Base-by-base conservation (phyloP, 2,888 invertebrate species). In the Syrista parreyssii region DNA sequence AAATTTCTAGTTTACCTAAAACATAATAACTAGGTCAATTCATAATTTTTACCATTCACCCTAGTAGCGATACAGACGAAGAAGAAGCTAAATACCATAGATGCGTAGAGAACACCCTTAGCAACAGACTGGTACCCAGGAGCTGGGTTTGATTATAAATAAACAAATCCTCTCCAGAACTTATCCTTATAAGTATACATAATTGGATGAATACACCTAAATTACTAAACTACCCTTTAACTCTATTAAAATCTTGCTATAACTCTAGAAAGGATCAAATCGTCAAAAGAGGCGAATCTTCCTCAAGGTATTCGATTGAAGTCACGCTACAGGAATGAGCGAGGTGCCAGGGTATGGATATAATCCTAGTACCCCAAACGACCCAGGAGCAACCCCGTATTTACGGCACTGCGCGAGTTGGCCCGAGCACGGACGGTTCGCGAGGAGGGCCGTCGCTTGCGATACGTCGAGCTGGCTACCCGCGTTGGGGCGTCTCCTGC, bases 401-500 rank as follows among this genome's bases (percentile, higher is more conserved):
- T 76, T 87, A 89, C 89, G 88, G 88, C 86, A 88, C 88, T 89
- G 89, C 85, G 88, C 89, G 88, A 87, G 84, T 85, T 83, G 84
- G 84, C 86, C 85, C 86, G 85, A 88, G 87, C 87, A 85, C 86
- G 86, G 87, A 86, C 85, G 88, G 85, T 86, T 86, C 86, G 84
- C 86, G 85, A 85, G 88, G 87, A 75, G 81, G 86, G 84, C 85
- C 88, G 88, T 87, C 84, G 87, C 86, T 89, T 86, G 88, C 86
- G 87, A 88, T 88, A 89, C 88, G 89, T 89, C 90, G 88, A 88
- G 88, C 86, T 86, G 87, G 87, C 84, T 87, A 87, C 85, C 88
- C 86, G 89, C 86, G 89, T 89, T 88, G 89, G 90, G 90, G 90
- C 90, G 90, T 89, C 90, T 88, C 89, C 90, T 90, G 86, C 83